A percentile compares a stretch with the other conserved stretches of the same genome.
phyloP scores from a whole-genome alignment of 2,888 invertebrate species.

The Lepidochrysops patricia region DNA sequence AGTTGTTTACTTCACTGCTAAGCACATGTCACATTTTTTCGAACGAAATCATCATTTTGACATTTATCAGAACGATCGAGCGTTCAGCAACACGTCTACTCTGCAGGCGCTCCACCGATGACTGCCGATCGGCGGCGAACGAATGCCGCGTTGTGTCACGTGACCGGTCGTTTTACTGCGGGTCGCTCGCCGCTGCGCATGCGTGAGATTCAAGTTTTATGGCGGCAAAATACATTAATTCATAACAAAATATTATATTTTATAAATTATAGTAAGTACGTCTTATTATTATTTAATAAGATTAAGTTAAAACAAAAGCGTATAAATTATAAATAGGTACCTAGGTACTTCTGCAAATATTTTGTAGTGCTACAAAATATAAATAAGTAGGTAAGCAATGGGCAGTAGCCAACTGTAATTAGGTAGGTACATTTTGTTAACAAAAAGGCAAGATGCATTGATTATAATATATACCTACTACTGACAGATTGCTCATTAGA shows the following conservation, averaged over 20 bases:
- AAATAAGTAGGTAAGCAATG: too few relatives aligned
- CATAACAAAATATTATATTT: not conserved
- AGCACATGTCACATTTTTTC: slow-evolving; percentile 62
- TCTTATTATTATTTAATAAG: too few relatives aligned
- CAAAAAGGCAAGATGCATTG: too few relatives aligned
- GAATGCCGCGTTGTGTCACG: slow-evolving; percentile 74
- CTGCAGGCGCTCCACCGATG: slow-evolving; percentile 49
- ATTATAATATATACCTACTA: too few relatives aligned
- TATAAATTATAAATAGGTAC: slow-evolving; percentile 19
- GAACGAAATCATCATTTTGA: slow-evolving; percentile 57
- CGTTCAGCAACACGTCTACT: slow-evolving; percentile 43
- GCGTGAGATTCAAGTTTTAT: slow-evolving; percentile 45
- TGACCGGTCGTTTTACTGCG: slow-evolving; percentile 75
- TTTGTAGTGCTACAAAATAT: too few relatives aligned
- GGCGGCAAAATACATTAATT: slow-evolving; percentile 58
- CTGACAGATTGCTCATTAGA: too few relatives aligned
- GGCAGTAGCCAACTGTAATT: too few relatives aligned
- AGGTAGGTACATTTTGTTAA: too few relatives aligned
- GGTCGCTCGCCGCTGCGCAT: slow-evolving; percentile 68
- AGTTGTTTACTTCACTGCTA: slow-evolving; percentile 44
- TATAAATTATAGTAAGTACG: slow-evolving; percentile 9
- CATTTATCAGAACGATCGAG: slow-evolving; percentile 47
- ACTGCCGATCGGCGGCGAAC: slow-evolving; percentile 69
- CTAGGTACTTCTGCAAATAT: too few relatives aligned
- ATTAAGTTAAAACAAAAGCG: too few relatives aligned